A percentile compares a stretch with the other conserved stretches of the same genome.
phyloP scores from a whole-genome alignment of 2,888 invertebrate genomes.

The Petrophora chlorosata region DNA sequence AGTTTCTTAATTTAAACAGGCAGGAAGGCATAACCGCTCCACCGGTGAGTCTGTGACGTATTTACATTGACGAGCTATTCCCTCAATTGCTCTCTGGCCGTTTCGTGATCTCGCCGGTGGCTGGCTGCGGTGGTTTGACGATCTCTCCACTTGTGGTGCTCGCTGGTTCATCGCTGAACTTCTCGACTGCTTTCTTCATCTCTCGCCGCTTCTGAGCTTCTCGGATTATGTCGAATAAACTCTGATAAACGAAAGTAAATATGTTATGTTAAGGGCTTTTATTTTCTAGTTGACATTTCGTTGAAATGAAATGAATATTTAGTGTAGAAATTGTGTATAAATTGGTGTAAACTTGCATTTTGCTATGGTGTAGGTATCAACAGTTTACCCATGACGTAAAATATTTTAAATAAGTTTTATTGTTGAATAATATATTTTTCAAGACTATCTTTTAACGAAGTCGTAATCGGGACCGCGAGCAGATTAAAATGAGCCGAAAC shows the following conservation, averaged over 20 bases:
- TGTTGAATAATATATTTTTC: too few species aligned
- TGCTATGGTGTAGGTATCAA: too few species aligned
- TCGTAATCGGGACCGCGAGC: too few species aligned
- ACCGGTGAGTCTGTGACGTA: background rate
- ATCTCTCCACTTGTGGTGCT: constrained; percentile 63
- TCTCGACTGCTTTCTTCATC: constrained; percentile 63
- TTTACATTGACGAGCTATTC: background rate
- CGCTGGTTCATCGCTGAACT: constrained; percentile 27
- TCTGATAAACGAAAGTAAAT: constrained; percentile 50
- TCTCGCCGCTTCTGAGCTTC: constrained; percentile 74
- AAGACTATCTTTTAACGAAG: too few species aligned
- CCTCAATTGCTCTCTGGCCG: constrained; percentile 72
- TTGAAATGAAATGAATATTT: too few species aligned
- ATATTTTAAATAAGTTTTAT: too few species aligned
- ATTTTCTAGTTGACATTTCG: too few species aligned
- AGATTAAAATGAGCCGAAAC: too few species aligned
- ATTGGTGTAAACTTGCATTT: too few species aligned
- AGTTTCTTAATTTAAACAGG: constrained; percentile 46
- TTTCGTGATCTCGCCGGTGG: constrained; percentile 55
- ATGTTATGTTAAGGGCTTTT: too few species aligned
- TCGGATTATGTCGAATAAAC: constrained; percentile 73
- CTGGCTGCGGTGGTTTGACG: constrained; percentile 53
- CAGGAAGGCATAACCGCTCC: constrained; percentile 16
- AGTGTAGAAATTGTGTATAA: too few species aligned
- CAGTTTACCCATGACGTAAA: too few species aligned